These are phyloP conservation scores for Dermatophagoides farinae DNA, from an alignment of 1,140 invertebrate species.

Conservation along the genomic window DNA sequence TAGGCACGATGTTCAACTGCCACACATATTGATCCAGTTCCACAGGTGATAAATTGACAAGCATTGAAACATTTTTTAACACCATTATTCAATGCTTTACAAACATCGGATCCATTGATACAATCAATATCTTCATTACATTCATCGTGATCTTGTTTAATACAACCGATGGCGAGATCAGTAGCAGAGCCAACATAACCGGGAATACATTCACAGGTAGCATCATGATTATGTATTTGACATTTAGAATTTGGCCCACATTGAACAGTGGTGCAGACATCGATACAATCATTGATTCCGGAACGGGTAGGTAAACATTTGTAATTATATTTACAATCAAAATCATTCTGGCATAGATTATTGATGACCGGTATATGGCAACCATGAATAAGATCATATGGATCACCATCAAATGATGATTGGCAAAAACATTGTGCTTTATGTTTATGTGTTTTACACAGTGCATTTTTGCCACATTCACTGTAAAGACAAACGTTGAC, in stretches of 20 bases:
- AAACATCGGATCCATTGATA: slow-evolving; percentile 16
- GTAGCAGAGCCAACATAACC: slow-evolving; percentile 27
- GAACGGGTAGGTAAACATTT: slow-evolving; percentile 23
- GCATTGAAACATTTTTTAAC: slow-evolving; percentile 18
- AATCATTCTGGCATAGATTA: slow-evolving; percentile 27
- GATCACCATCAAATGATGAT: slow-evolving; percentile 51
- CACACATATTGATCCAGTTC: slow-evolving; percentile 14
- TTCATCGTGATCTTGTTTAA: slow-evolving; percentile 17
- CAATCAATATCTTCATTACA: slow-evolving; percentile 18
- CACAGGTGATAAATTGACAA: slow-evolving; percentile 18
- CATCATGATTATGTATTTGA: slow-evolving; percentile 55
- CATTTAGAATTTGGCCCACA: slow-evolving; percentile 79
- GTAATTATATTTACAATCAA: slow-evolving; percentile 43
- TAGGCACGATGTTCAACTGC: slow-evolving; percentile 44
- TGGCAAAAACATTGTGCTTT: slow-evolving; percentile 43
- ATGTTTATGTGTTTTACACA: slow-evolving; percentile 46
- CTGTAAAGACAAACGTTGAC: slow-evolving; percentile 18
- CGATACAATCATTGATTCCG: slow-evolving; percentile 24
- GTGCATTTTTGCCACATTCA: slow-evolving; percentile 54
- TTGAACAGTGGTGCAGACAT: slow-evolving; percentile 62
- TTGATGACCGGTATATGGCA: slow-evolving; percentile 30
- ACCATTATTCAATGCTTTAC: slow-evolving; percentile 18
- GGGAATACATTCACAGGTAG: slow-evolving; percentile 59
- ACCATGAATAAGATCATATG: slow-evolving; percentile 42
- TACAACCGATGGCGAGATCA: slow-evolving; percentile 21